phyloP scores from a whole-genome alignment of 2,888 invertebrate species.

The Lycophotia porphyrea region DNA sequence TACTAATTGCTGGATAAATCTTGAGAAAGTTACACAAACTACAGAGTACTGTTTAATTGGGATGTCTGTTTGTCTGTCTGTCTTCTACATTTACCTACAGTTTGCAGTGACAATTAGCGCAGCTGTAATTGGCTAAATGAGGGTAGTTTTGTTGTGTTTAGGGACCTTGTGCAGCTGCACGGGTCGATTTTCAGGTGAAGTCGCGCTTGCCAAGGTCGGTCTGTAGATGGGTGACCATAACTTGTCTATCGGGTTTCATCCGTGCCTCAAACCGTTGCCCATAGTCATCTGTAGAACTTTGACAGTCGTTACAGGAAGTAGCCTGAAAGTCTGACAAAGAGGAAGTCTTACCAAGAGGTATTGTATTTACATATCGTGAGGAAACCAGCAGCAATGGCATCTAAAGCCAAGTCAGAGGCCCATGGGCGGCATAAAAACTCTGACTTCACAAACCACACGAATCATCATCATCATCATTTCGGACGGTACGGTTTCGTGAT shows the following conservation, averaged over 20 bases:
- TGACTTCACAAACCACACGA: no score
- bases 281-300: no score
- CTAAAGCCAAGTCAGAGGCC: no score
- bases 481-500: no score
- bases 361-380: no score
- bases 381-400: no score
- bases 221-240: background rate
- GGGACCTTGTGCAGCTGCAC: background rate
- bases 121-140: slow-evolving; percentile 57
- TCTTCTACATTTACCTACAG: slow-evolving; percentile 34
- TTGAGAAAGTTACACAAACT: slow-evolving; percentile 67
- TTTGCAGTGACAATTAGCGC: slow-evolving; percentile 44
- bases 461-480: no score
- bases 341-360: no score
- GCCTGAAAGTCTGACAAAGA: no score
- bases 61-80: slow-evolving; percentile 59
- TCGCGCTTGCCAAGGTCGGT: background rate
- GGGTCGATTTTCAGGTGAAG: background rate
- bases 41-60: slow-evolving; percentile 72
- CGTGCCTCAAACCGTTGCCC: no score
- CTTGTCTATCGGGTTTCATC: background rate
- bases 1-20: slow-evolving; percentile 78
- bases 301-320: no score
- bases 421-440: no score
- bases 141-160: background rate